Conservation (phyloP, 1,140 invertebrate genomes). For the Penaeus vannamei region DNA sequence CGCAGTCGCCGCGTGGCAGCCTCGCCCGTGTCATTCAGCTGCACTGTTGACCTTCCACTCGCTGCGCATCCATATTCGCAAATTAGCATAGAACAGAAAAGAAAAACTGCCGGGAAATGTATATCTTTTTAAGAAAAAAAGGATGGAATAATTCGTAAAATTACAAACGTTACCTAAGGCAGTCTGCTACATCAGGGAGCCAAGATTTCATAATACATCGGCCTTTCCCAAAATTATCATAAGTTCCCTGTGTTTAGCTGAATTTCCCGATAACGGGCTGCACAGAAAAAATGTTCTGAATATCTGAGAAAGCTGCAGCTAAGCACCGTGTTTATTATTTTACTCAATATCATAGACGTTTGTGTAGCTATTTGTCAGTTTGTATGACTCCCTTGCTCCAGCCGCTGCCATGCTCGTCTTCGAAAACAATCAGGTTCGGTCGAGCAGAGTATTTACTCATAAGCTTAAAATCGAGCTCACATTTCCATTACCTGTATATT, state of each 20-base stretch:
- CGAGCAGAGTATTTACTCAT: constrained; percentile 46
- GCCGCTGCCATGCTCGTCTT: not conserved
- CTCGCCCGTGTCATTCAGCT: not conserved
- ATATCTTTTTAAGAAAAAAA: constrained; percentile 35
- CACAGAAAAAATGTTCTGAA: no score
- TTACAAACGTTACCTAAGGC: constrained; percentile 55
- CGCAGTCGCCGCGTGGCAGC: no score
- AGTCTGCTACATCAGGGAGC: constrained; percentile 40
- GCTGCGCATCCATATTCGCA: constrained; percentile 59
- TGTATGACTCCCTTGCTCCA: not conserved
- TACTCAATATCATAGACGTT: no score
- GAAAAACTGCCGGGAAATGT: constrained; percentile 47
- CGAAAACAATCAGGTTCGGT: constrained; percentile 6
- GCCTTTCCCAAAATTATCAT: constrained; percentile 52
- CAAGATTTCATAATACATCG: constrained; percentile 54
- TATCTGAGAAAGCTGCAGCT: no score
- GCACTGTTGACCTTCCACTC: constrained; percentile 57
- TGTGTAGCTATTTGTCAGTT: no score
- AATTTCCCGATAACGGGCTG: no score
- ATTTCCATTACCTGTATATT: constrained; percentile 46
- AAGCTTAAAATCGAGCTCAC: constrained; percentile 42
- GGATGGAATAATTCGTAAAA: constrained; percentile 65
- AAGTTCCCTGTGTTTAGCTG: not conserved
- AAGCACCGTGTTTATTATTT: no score
- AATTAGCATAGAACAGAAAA: constrained; percentile 57